A percentile compares a stretch with the other conserved stretches of the same genome.
Conservation (phyloP, 2,113 vertebrate species). For the Prietella phreatophila region DNA sequence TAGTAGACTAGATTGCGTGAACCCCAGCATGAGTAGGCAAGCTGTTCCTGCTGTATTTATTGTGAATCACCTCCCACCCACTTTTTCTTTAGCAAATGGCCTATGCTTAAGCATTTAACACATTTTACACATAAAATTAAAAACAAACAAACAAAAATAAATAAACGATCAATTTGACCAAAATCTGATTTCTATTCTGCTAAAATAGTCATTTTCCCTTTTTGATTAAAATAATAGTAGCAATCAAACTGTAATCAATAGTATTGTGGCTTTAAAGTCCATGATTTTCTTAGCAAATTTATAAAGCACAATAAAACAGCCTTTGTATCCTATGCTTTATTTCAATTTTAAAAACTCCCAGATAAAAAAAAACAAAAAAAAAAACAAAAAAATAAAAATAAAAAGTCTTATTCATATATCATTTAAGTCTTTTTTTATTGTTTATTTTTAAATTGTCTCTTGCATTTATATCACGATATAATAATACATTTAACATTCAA, state of each 20-base stretch:
- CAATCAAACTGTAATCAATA: not conserved
- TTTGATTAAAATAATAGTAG: not conserved
- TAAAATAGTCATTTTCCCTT: not conserved
- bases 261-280: not conserved
- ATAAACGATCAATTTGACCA: not conserved
- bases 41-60: constrained; percentile 35
- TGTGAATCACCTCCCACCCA: not conserved
- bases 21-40: constrained; percentile 49
- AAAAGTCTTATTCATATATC: not conserved
- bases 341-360: no score
- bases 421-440: not conserved
- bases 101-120: not conserved
- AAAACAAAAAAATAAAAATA: no score
- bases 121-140: not conserved
- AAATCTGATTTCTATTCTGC: not conserved
- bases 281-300: no score
- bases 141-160: no score
- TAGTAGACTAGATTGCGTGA: constrained; percentile 65
- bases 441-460: not conserved
- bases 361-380: not conserved
- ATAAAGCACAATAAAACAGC: no score
- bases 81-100: not conserved
- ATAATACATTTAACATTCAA: not conserved
- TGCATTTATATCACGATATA: not conserved
- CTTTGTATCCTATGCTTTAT: no score